phyloP scores from a whole-genome alignment of 2,113 vertebrate species.

The Calypte anna region DNA sequence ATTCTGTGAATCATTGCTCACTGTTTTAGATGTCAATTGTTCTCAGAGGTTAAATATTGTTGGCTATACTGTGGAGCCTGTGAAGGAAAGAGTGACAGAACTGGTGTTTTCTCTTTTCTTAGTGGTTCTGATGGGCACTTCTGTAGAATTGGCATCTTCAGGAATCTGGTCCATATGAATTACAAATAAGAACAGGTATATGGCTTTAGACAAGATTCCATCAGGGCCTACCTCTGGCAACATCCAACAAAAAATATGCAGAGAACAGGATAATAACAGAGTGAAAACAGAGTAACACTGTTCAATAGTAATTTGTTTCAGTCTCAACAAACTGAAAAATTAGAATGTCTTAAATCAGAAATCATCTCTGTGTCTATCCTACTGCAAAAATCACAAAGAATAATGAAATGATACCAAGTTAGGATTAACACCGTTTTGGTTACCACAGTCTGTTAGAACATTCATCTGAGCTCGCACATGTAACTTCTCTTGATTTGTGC shows the following conservation, averaged over 20 bases:
- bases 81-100: background rate
- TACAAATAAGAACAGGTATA: background rate
- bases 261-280: background rate
- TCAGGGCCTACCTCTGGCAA: background rate
- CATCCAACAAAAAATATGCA: background rate
- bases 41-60: background rate
- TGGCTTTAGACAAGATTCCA: background rate
- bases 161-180: background rate
- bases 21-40: background rate
- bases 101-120: background rate
- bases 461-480: background rate
- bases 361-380: background rate
- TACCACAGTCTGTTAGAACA: background rate
- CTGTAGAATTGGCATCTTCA: background rate
- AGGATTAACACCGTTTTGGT: background rate
- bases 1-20: background rate
- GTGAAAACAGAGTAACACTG: background rate
- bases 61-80: background rate
- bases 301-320: background rate
- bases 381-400: background rate
- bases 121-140: background rate
- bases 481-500: background rate
- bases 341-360: background rate
- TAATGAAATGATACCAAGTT: background rate
- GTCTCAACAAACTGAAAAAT: background rate